A percentile compares a stretch with the other conserved stretches of the same genome.
Conservation (phyloP, 2,888 invertebrate species). For the Ophion ventricosus region DNA sequence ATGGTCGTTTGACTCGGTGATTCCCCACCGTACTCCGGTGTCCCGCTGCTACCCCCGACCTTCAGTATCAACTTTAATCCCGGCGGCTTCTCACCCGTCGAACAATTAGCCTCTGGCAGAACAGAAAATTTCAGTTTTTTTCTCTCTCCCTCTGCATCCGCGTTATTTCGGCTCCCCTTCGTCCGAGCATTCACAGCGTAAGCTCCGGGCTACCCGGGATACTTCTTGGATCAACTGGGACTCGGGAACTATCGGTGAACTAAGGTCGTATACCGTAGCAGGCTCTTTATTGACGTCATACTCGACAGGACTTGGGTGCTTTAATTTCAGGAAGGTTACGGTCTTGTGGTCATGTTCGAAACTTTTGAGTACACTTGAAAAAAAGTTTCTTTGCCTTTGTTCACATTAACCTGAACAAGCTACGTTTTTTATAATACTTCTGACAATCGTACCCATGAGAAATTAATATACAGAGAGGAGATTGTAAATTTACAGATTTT, state of each 20-base stretch:
- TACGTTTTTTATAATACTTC: background rate
- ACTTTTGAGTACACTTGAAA: background rate
- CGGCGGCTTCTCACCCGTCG: constrained; percentile 84
- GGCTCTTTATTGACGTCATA: background rate
- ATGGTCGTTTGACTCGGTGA: constrained; percentile 77
- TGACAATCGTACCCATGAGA: background rate
- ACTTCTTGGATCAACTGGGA: constrained; percentile 5
- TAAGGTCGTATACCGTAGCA: constrained; percentile 3
- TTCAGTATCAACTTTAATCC: constrained; percentile 90
- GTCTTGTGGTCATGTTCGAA: background rate
- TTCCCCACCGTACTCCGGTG: constrained; percentile 85
- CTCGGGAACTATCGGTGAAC: background rate
- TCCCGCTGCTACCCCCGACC: constrained; percentile 88
- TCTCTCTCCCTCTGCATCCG: background rate
- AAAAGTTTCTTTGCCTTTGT: too few species aligned
- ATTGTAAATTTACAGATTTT: background rate
- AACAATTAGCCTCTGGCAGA: constrained; percentile 75
- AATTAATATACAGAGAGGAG: background rate
- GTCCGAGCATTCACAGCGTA: background rate
- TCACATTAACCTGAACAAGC: background rate
- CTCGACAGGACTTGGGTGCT: background rate
- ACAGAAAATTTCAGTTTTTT: constrained; percentile 10
- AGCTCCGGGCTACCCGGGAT: constrained; percentile 11
- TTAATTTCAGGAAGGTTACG: background rate
- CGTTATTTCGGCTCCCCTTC: background rate